Percentiles rank a stretch among this genome's conserved stretches.
phyloP scores from a whole-genome alignment of 2,797 vertebrate species.

The Squalus acanthias region DNA sequence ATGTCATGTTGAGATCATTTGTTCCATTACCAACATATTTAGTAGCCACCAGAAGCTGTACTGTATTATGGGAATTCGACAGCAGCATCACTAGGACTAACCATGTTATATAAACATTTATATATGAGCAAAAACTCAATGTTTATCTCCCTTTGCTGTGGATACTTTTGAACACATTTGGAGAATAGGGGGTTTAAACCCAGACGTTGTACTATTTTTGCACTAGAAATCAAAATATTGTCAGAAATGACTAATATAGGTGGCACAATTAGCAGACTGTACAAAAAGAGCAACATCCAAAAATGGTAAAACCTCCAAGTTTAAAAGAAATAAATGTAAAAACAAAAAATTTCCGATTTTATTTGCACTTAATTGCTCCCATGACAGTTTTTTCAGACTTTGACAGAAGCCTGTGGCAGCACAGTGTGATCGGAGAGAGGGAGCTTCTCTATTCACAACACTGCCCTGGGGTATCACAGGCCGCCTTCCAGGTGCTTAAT shows the following conservation, averaged over 20 bases:
- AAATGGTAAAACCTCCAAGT: background rate
- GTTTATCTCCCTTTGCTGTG: background rate
- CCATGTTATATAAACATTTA: background rate
- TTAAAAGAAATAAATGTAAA: background rate
- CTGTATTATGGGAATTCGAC: background rate
- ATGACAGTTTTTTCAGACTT: background rate
- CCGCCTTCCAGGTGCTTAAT: background rate
- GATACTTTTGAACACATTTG: background rate
- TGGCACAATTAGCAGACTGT: background rate
- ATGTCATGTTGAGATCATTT: background rate
- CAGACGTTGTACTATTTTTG: background rate
- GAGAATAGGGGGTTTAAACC: background rate
- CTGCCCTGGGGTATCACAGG: background rate
- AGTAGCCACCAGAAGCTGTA: background rate
- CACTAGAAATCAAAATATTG: background rate
- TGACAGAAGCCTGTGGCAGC: background rate
- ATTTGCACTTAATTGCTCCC: background rate
- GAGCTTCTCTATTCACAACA: background rate
- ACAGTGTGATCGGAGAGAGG: background rate
- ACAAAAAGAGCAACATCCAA: background rate
- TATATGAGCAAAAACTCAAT: background rate
- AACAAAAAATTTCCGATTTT: background rate
- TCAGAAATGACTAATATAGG: background rate
- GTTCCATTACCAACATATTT: background rate
- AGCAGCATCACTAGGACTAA: background rate